phyloP scores from a whole-genome alignment of 2,797 vertebrate genomes.

The Hypotaenidia philippensis region DNA sequence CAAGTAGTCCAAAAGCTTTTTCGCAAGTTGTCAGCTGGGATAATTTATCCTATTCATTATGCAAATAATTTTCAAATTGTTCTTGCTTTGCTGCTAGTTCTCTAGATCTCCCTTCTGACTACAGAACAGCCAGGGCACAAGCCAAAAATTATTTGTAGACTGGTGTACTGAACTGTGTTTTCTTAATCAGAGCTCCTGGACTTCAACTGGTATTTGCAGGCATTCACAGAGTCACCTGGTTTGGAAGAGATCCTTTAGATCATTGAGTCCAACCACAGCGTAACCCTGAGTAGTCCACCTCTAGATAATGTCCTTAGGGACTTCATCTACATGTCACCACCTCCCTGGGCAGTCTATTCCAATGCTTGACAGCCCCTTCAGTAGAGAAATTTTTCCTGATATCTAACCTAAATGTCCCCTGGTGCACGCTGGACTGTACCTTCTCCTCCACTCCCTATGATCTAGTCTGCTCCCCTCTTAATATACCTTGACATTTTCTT shows the following conservation, averaged over 20 bases:
- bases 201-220: not conserved
- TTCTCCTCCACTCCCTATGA: not conserved
- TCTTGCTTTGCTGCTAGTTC: not conserved
- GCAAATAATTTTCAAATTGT: not conserved
- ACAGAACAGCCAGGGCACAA: not conserved
- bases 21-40: not conserved
- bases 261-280: too few relatives aligned
- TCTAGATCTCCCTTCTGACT: not conserved
- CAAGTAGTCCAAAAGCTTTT: not conserved
- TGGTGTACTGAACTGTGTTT: not conserved
- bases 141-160: not conserved
- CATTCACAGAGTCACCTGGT: not conserved
- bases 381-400: too few relatives aligned
- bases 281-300: too few relatives aligned
- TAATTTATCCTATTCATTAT: not conserved
- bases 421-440: not conserved
- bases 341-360: too few relatives aligned
- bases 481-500: not conserved
- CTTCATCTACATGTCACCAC: too few relatives aligned
- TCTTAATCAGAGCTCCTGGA: not conserved
- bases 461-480: not conserved
- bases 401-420: too few relatives aligned
- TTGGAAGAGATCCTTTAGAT: too few relatives aligned
- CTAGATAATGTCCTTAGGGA: too few relatives aligned
- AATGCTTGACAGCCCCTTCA: too few relatives aligned